Conservation (phyloP, 2,888 invertebrate genomes). For the Asteroscopus sphinx region DNA sequence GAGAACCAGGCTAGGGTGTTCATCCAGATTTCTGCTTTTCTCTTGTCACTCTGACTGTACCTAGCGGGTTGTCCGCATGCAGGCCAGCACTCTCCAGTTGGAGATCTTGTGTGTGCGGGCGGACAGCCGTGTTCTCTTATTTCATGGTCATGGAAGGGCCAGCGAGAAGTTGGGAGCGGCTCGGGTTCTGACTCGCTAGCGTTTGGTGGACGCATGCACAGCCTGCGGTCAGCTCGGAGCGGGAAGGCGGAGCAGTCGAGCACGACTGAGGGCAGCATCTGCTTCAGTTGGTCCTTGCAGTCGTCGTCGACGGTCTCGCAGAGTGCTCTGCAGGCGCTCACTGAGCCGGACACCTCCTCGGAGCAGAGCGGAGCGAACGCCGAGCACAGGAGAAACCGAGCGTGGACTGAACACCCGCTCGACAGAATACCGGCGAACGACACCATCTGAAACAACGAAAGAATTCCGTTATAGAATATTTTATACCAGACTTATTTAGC, state of each 20-base stretch:
- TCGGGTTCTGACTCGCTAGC: conserved; percentile 83
- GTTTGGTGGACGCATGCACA: conserved; percentile 93
- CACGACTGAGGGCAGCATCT: conserved; percentile 93
- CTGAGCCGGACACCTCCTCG: conserved; percentile 95
- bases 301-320: conserved; percentile 94
- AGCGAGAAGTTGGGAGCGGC: conserved; percentile 79
- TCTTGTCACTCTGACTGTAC: conserved; percentile 92
- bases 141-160: conserved; percentile 82
- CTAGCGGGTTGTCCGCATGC: conserved; percentile 93
- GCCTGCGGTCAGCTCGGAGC: conserved; percentile 91
- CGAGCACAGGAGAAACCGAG: conserved; percentile 96
- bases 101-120: conserved; percentile 89
- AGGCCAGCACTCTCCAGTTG: conserved; percentile 90
- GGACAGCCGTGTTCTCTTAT: conserved; percentile 87
- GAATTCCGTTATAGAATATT: conserved; percentile 42
- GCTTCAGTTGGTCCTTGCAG: conserved; percentile 92
- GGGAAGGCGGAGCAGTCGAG: conserved; percentile 95
- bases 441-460: conserved; percentile 90
- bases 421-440: conserved; percentile 93
- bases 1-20: conserved; percentile 94
- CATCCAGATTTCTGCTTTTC: conserved; percentile 93
- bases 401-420: conserved; percentile 94
- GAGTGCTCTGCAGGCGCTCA: conserved; percentile 95
- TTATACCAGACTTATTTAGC: background rate
- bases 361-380: conserved; percentile 97